Base-by-base conservation (phyloP, 2,113 vertebrate species). In the Chaenocephalus aceratus region DNA sequence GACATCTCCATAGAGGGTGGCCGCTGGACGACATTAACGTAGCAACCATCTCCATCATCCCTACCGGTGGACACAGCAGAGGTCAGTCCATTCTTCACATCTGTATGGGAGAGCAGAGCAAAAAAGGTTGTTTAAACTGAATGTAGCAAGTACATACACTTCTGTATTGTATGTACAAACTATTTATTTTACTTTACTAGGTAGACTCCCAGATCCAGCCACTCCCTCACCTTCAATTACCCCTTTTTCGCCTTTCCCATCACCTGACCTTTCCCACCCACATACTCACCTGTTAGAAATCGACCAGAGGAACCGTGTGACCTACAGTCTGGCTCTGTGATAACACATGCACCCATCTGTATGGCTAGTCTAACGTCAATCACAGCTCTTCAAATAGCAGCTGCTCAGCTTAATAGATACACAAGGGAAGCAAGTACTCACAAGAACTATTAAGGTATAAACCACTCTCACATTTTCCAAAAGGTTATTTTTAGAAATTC, bases 21-120 rank as follows among this genome's bases (percentile, higher is more conserved):
- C 0, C 94, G 93, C n/a, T 94, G 94, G 16, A 95, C 94, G 56
- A 63, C 80, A 10, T 96, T 96, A 68, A 97, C 91, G 5, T 98
- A 98, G 84, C 98, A 98, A 3, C 97, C 97, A 0, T 99, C 98
- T 0, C 96, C 95, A 4, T 98, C 96, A 0, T 97, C 96, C 0
- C 83, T 3, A 0, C 85, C 83, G 0, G 3, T 59, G 11, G 92
- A 89, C 0, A 79, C 44, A 0, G 86, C 53, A 14, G 91, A 72
- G 73, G 54, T 70, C 2, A 92, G 30, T 0, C 91, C 81, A 0
- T 96, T 96, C 69, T 85, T 94, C 18, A 92, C 93, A 16, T 85
- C 96, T 96, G 85, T 15, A 57, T 21, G 34, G 53, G 34, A 63
- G 44, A 81, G 81, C 46, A 68, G 34, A 63, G 34, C 21, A 64